Conservation (phyloP, 1,140 invertebrate species). For the Drosophila miranda region DNA sequence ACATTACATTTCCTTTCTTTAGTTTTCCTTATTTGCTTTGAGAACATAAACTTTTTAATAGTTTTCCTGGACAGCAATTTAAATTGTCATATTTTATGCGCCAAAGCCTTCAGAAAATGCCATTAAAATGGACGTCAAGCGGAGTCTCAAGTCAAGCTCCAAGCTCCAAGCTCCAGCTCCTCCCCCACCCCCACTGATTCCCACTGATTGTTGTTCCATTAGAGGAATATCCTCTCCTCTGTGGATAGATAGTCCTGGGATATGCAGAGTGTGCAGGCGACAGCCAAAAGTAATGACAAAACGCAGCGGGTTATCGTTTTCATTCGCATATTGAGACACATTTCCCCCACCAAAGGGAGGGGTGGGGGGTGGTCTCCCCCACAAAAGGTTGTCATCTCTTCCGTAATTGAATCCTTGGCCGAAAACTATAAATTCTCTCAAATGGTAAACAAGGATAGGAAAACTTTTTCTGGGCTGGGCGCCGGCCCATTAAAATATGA, state of each 20-base stretch:
- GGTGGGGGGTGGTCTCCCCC: slow-evolving; percentile 1
- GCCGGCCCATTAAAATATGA: slow-evolving; percentile 18
- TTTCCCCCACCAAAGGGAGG: slow-evolving; percentile 17
- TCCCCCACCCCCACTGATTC: too few relatives aligned
- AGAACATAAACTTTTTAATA: slow-evolving; percentile 26
- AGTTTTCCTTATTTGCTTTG: slow-evolving; percentile 17
- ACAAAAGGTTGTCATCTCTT: slow-evolving; percentile 41
- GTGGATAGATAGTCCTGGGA: slow-evolving; percentile 17
- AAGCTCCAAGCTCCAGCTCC: neutral
- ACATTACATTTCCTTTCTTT: neutral
- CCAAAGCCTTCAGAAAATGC: slow-evolving; percentile 65
- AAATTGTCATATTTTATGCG: slow-evolving; percentile 74
- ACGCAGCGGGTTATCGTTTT: slow-evolving; percentile 76
- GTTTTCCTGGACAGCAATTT: slow-evolving; percentile 66
- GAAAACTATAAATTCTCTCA: slow-evolving; percentile 38
- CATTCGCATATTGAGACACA: slow-evolving; percentile 78
- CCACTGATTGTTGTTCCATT: slow-evolving; percentile 17
- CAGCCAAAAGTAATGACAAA: slow-evolving; percentile 77
- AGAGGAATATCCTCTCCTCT: slow-evolving; percentile 20
- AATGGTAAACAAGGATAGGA: slow-evolving; percentile 31
- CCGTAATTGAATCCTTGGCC: slow-evolving; percentile 37
- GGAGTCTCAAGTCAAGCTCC: slow-evolving; percentile 11
- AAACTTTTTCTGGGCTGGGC: neutral
- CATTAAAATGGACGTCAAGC: slow-evolving; percentile 74
- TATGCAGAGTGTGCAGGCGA: slow-evolving; percentile 58